phyloP scores from a whole-genome alignment of 1,140 invertebrate species.

The Tetramorium simillimum region DNA sequence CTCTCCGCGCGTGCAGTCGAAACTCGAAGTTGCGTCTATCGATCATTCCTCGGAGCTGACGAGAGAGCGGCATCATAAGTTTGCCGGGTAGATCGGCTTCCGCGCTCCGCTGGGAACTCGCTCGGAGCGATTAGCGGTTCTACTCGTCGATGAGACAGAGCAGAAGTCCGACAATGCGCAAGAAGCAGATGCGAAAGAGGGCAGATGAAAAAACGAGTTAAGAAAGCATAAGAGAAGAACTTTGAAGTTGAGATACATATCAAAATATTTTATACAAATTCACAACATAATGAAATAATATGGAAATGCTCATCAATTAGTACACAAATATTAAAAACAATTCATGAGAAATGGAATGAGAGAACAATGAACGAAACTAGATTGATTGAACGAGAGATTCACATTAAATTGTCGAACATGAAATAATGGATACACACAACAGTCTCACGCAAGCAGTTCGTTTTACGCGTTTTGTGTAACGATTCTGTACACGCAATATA shows the following conservation, averaged over 20 bases:
- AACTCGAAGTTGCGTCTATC: conserved; percentile 43
- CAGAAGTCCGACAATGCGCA: not conserved
- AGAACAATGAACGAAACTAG: not conserved
- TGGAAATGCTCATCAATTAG: not conserved
- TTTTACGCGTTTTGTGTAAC: not conserved
- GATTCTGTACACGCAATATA: not conserved
- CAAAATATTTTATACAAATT: not conserved
- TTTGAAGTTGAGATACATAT: not conserved
- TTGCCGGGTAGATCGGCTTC: conserved; percentile 31
- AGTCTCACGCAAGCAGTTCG: not conserved
- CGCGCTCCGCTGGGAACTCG: conserved; percentile 30
- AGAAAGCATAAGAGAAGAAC: conserved; percentile 1
- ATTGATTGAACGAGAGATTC: not conserved
- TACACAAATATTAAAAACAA: not conserved
- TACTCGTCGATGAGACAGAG: conserved; percentile 13
- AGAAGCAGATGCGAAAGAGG: not conserved
- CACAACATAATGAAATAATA: not conserved
- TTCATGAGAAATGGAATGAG: not conserved
- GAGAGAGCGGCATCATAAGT: conserved; percentile 42
- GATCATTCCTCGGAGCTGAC: conserved; percentile 26
- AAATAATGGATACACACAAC: not conserved
- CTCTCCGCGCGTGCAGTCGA: conserved; percentile 5
- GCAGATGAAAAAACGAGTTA: not conserved
- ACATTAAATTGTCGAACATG: not conserved
- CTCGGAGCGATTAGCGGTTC: conserved; percentile 33